These are phyloP conservation scores for Protaetia brevitarsis DNA, from an alignment of 1,140 invertebrate genomes.

Conservation along the genomic window DNA sequence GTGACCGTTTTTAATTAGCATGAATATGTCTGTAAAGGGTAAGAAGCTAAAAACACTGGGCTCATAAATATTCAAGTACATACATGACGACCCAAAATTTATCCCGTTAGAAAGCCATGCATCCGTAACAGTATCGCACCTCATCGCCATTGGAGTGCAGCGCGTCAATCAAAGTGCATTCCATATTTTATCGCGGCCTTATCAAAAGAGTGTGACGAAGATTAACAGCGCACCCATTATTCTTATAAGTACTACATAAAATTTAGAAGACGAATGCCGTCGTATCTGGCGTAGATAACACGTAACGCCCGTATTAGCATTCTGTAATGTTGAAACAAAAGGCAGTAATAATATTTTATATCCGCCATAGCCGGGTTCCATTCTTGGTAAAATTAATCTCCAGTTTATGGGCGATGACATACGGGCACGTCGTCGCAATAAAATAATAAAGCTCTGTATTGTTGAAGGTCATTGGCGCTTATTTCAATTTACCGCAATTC, in stretches of 20 bases:
- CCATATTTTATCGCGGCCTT: not conserved
- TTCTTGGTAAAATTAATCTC: not conserved
- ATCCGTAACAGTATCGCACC: no score
- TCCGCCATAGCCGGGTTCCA: not conserved
- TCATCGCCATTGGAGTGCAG: no score
- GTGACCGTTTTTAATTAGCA: no score
- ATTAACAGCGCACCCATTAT: not conserved
- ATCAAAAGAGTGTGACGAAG: not conserved
- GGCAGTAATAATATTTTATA: not conserved
- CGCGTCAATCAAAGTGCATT: not conserved
- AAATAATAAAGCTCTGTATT: conserved; percentile 6
- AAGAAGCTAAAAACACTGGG: no score
- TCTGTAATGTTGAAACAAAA: not conserved
- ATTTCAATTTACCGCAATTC: not conserved
- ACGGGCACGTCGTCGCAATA: not conserved
- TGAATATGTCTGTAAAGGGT: no score
- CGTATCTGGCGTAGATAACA: no score
- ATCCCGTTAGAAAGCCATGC: not conserved
- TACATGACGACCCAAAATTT: not conserved
- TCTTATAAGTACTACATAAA: not conserved
- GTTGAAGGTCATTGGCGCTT: conserved; percentile 1
- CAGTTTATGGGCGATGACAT: not conserved
- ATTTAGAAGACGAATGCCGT: not conserved
- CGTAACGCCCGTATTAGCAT: no score
- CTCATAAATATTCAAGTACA: no score